phyloP scores from a whole-genome alignment of 2,888 invertebrate genomes.

The Cheilosia pagana region DNA sequence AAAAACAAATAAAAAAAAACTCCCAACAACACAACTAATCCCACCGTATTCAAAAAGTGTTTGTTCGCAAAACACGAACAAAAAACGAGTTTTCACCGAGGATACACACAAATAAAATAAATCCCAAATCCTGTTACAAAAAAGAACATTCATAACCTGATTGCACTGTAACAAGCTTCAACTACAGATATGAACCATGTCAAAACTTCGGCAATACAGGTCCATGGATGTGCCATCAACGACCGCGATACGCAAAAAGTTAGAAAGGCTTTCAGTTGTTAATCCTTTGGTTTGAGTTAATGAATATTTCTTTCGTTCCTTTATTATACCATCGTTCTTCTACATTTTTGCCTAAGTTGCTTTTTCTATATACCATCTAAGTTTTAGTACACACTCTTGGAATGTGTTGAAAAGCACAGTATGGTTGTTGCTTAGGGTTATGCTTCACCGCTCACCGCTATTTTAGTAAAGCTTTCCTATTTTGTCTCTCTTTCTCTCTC shows the following conservation, averaged over 20 bases:
- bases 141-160: slow-evolving; percentile 43
- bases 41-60: slow-evolving; percentile 26
- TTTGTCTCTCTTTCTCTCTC: slow-evolving; percentile 10
- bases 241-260: slow-evolving; percentile 83
- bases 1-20: slow-evolving; percentile 13
- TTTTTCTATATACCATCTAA: background rate
- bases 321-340: slow-evolving; percentile 5
- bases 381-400: slow-evolving; percentile 1
- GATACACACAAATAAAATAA: slow-evolving; percentile 1
- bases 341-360: slow-evolving; percentile 24
- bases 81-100: slow-evolving; percentile 25
- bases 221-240: slow-evolving; percentile 84
- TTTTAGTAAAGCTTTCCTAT: slow-evolving; percentile 25
- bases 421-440: slow-evolving; percentile 49
- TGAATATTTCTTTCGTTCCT: slow-evolving; percentile 42
- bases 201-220: slow-evolving; percentile 92
- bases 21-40: slow-evolving; percentile 15
- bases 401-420: slow-evolving; percentile 51
- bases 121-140: slow-evolving; percentile 48
- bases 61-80: slow-evolving; percentile 2
- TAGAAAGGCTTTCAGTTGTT: slow-evolving; percentile 76
- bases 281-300: slow-evolving; percentile 49
- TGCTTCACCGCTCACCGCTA: slow-evolving; percentile 18
- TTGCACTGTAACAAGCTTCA: slow-evolving; percentile 75
- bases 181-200: slow-evolving; percentile 87